Percentiles rank a stretch among this genome's conserved stretches.
Conservation (phyloP, 2,113 vertebrate genomes). For the Orycteropus afer region DNA sequence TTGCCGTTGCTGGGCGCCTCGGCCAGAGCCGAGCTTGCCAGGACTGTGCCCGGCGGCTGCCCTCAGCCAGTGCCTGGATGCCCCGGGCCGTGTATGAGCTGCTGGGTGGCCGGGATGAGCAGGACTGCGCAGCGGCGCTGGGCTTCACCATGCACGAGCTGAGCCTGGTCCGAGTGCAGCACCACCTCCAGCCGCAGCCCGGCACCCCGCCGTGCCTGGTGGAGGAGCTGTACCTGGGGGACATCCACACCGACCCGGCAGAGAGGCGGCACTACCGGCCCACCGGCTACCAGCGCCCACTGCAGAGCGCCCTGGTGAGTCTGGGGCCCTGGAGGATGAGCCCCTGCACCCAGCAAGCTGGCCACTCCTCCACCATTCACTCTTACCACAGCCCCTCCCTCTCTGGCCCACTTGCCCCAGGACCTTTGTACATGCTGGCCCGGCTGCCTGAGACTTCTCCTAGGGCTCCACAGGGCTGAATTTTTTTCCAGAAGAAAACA, state of each 20-base stretch:
- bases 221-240: constrained; percentile 93
- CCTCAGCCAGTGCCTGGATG: constrained; percentile 75
- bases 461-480: not conserved
- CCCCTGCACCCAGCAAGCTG: not conserved
- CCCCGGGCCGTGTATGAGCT: constrained; percentile 89
- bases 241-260: constrained; percentile 90
- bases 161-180: constrained; percentile 90
- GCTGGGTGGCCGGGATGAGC: constrained; percentile 85
- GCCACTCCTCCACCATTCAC: too few species aligned
- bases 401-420: not conserved
- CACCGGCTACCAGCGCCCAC: constrained; percentile 91
- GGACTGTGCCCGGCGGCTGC: constrained; percentile 83
- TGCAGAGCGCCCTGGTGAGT: constrained; percentile 93
- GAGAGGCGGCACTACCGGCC: constrained; percentile 91
- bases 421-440: not conserved
- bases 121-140: constrained; percentile 86
- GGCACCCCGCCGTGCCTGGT: constrained; percentile 80
- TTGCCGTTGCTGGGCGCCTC: constrained; percentile 82
- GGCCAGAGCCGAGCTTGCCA: constrained; percentile 62
- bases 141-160: constrained; percentile 94
- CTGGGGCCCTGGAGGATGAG: not conserved
- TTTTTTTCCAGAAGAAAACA: not conserved
- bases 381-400: too few species aligned
- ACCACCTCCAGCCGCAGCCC: constrained; percentile 83
- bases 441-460: not conserved